Evolutionary conservation across 2,888 invertebrate species (phyloP).

Genomic region (Acanthosepion esculentum): DNA sequence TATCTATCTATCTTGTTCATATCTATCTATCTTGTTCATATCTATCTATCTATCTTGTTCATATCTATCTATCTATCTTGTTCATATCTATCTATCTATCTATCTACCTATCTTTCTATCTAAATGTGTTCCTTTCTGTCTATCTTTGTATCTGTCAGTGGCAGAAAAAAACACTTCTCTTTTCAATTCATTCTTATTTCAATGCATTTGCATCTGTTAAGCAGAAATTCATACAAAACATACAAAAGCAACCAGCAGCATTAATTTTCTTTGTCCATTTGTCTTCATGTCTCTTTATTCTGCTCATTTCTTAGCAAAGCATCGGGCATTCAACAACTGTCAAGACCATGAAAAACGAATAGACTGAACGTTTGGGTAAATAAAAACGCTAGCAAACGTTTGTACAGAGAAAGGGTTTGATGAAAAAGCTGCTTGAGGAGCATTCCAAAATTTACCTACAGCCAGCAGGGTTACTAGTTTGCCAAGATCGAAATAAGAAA

Average conservation of each 20-base stretch:
- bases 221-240: background rate
- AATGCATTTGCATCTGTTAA: background rate
- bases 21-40: no score
- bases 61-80: no score
- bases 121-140: no score
- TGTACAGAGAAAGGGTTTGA: background rate
- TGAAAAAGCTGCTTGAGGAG: background rate
- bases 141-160: no score
- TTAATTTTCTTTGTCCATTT: background rate
- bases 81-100: no score
- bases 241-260: background rate
- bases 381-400: background rate
- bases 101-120: no score
- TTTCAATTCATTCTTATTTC: background rate
- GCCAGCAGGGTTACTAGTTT: background rate
- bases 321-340: slow-evolving; percentile 5
- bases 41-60: no score
- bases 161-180: background rate
- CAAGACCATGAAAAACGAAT: background rate
- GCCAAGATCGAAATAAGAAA: background rate
- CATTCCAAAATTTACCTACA: background rate
- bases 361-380: background rate
- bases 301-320: background rate
- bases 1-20: no score
- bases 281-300: background rate